Evolutionary conservation across 2,888 invertebrate genomes (phyloP).

Genomic region (Anthrax anthrax): DNA sequence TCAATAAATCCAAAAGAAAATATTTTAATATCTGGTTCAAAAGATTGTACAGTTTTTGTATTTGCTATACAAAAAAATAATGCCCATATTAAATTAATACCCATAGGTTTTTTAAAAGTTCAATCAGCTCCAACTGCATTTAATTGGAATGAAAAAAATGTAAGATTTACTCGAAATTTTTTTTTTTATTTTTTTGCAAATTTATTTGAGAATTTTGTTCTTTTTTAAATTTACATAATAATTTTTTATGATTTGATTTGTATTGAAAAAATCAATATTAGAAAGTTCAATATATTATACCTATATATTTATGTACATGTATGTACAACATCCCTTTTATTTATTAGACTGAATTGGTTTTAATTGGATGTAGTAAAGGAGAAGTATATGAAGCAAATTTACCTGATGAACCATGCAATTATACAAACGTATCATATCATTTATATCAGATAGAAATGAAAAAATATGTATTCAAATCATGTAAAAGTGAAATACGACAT

Average conservation of each 20-base stretch:
- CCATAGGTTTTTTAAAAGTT: conserved; percentile 53
- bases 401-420: conserved; percentile 30
- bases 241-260: too few relatives aligned
- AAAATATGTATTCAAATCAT: conserved; percentile 39
- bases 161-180: conserved; percentile 27
- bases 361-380: conserved; percentile 42
- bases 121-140: conserved; percentile 48
- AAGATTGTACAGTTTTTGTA: conserved; percentile 55
- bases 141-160: conserved; percentile 48
- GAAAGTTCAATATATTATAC: too few relatives aligned
- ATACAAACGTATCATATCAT: conserved; percentile 36
- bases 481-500: conserved; percentile 44
- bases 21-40: conserved; percentile 49
- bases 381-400: conserved; percentile 40
- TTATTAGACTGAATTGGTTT: conserved; percentile 24
- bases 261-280: too few relatives aligned
- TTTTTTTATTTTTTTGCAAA: conserved; percentile 5
- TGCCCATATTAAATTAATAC: conserved; percentile 38
- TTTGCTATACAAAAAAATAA: conserved; percentile 37
- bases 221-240: background rate
- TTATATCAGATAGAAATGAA: conserved; percentile 27
- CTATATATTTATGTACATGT: too few relatives aligned
- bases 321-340: background rate
- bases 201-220: background rate
- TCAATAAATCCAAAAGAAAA: conserved; percentile 42